Conservation (phyloP, 1,140 invertebrate species). For the Macrobrachium nipponense region DNA sequence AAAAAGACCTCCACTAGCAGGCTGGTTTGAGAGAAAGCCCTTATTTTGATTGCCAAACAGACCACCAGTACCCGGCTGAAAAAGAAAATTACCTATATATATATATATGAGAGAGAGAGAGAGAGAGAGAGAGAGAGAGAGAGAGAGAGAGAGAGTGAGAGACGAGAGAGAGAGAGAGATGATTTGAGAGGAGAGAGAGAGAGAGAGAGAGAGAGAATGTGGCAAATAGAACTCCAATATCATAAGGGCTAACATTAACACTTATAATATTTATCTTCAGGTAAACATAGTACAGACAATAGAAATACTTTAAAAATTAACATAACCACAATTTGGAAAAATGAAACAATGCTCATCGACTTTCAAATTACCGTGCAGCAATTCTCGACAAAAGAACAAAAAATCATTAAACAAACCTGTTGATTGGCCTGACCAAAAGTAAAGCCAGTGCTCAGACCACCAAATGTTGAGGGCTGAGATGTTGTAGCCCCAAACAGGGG, state of each 20-base stretch:
- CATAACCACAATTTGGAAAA: no score
- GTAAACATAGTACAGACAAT: no score
- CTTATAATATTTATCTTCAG: no score
- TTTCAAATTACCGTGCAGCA: no score
- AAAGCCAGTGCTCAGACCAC: conserved; percentile 37
- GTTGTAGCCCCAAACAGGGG: conserved; percentile 43
- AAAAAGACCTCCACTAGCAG: conserved; percentile 58
- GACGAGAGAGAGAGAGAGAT: no score
- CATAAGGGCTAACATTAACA: no score
- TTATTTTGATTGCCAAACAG: conserved; percentile 57
- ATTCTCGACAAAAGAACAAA: not conserved
- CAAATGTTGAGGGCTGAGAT: conserved; percentile 22
- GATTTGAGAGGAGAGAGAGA: not conserved
- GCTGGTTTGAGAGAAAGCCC: conserved; percentile 46
- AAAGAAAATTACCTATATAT: not conserved
- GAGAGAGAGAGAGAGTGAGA: not conserved
- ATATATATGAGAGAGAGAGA: not conserved
- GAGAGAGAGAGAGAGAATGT: no score
- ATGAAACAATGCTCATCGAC: no score
- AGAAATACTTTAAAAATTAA: no score
- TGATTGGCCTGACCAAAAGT: conserved; percentile 39
- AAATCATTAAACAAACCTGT: conserved; percentile 19
- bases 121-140: not conserved
- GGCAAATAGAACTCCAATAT: no score
- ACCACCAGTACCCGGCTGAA: conserved; percentile 40